Conservation (phyloP, 2,113 vertebrate genomes). For the Hydrolagus affinis region DNA sequence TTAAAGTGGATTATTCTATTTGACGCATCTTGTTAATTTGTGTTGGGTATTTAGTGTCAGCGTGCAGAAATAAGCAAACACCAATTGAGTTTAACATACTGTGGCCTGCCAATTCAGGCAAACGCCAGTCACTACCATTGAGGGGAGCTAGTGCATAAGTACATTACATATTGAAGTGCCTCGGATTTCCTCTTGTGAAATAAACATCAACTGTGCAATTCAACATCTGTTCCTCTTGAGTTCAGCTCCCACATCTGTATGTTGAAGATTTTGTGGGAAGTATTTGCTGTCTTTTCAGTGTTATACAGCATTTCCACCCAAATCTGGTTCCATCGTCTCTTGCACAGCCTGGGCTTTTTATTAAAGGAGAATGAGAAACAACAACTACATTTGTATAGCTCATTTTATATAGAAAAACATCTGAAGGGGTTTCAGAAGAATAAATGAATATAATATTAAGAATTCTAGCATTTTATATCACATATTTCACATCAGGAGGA, state of each 20-base stretch:
- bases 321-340: too few relatives aligned
- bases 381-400: too few relatives aligned
- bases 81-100: not conserved
- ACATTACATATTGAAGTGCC: not conserved
- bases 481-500: too few relatives aligned
- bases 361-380: too few relatives aligned
- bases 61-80: not conserved
- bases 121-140: constrained; percentile 8
- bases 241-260: not conserved
- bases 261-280: not conserved
- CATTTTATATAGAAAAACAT: too few relatives aligned
- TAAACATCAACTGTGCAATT: not conserved
- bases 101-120: not conserved
- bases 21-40: not conserved
- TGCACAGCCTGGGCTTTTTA: not conserved
- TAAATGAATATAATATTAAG: too few relatives aligned
- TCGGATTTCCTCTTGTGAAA: not conserved
- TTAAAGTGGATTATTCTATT: not conserved
- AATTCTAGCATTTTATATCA: too few relatives aligned
- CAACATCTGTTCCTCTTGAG: not conserved
- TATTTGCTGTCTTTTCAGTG: not conserved
- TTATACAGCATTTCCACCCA: too few relatives aligned
- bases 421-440: too few relatives aligned
- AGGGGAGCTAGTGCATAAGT: constrained; percentile 24
- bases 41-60: not conserved